Base-by-base conservation (phyloP, 2,888 invertebrate species). In the Galerucella nymphaeae region DNA sequence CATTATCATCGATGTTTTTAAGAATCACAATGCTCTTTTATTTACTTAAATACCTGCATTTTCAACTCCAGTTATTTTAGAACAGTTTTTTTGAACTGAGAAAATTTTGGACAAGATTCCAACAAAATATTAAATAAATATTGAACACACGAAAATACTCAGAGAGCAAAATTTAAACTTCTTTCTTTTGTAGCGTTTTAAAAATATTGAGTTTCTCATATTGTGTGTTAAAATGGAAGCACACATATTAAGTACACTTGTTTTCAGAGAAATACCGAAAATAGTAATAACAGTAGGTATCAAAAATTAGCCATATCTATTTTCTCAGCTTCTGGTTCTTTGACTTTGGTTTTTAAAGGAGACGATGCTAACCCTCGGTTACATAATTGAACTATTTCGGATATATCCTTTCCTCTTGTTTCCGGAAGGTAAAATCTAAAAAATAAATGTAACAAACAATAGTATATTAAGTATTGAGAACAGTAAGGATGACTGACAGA, bases 401-500 rank as follows among this genome's bases (percentile, higher is more conserved):
- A 85, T 0, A 93, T 90, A 76, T 92, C 90, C 77, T 88, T 90
- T n/a, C 92, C 92, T 75, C 90, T 88, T 0, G 94, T 94, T 86
- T 94, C 94, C 5, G 94, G 94, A 81, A 94, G 88, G 84, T 93
- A 94, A 59, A 89, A 84, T 82, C 93, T 93, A 82, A 75, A 88
- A 83, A 85, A 75, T 53, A 70, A 57, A 64, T 38, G 30, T 38
- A 9, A 8, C 8, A 38, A 9, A 8, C 8, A 38, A 9, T 38
- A 9, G 30, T 38, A n/a, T 18, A 20, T 2, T 23, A 23, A 23
- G 23, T 4, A 23, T 23, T 2, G 23, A 23, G 4, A 23, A 23
- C 23, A 4, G 23, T 23, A 1, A 1, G 23, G 23, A 23, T 23
- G 23, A 4, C 4, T 23, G 2, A 23, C 1, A 2, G 23, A 23